Conservation (phyloP, 23 tunicate species). For the Halocynthia roretzi region DNA sequence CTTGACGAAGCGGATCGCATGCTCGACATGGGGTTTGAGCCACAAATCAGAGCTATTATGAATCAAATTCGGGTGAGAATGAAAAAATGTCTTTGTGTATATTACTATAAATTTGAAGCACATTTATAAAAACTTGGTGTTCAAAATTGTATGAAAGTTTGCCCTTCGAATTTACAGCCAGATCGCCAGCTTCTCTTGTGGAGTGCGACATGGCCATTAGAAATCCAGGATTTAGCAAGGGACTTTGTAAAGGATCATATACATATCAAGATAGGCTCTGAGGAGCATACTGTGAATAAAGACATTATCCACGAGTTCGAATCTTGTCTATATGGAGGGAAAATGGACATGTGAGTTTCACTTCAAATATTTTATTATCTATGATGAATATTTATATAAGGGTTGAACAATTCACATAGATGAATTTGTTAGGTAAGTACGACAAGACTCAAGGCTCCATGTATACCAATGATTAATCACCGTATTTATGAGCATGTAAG, state of each 20-base stretch:
- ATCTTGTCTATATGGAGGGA: slow-evolving; percentile 22
- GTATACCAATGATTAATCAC: no score
- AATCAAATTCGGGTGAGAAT: slow-evolving; percentile 58
- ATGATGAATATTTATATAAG: not conserved
- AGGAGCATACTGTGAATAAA: slow-evolving; percentile 60
- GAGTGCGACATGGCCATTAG: slow-evolving; percentile 98
- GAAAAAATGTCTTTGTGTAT: not conserved
- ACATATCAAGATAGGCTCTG: slow-evolving; percentile 66
- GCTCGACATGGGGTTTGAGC: slow-evolving; percentile 99
- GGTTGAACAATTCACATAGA: not conserved
- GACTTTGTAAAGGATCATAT: slow-evolving; percentile 47
- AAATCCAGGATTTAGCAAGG: slow-evolving; percentile 57
- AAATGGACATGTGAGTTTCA: slow-evolving; percentile 25
- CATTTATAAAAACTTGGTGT: not conserved
- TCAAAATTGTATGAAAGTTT: not conserved
- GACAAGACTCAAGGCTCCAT: no score
- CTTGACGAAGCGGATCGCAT: slow-evolving; percentile 99
- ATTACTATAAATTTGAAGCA: not conserved
- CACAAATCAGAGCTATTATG: slow-evolving; percentile 66
- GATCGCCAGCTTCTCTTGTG: slow-evolving; percentile 96
- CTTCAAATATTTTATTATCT: not conserved
- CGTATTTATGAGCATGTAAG: no score
- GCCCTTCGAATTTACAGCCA: slow-evolving; percentile 25
- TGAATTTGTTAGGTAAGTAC: no score
- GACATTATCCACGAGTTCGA: slow-evolving; percentile 61